Conservation (phyloP, 1,140 invertebrate genomes). For the Drosophila bocki region DNA sequence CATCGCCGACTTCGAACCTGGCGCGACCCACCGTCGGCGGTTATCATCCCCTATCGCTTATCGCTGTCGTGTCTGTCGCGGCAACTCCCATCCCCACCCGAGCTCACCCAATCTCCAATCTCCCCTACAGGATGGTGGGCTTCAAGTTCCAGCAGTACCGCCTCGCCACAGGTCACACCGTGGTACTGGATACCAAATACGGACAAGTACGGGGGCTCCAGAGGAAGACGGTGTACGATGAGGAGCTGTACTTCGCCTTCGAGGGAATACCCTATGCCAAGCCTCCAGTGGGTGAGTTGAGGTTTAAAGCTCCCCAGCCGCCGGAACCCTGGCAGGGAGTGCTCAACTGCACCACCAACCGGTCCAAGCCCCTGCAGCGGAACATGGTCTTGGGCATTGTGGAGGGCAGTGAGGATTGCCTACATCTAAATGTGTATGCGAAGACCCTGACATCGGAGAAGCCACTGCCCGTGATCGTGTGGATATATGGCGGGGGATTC, state of each 20-base stretch:
- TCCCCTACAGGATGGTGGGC: constrained; percentile 47
- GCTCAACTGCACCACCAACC: constrained; percentile 41
- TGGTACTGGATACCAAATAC: constrained; percentile 52
- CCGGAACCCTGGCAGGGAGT: too few relatives aligned
- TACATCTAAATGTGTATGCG: constrained; percentile 93
- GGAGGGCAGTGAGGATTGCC: constrained; percentile 90
- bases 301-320: constrained; percentile 64
- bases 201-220: constrained; percentile 59
- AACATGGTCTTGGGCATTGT: constrained; percentile 55
- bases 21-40: constrained; percentile 4
- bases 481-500: background rate
- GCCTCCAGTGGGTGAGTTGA: constrained; percentile 85
- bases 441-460: constrained; percentile 56
- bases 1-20: constrained; percentile 18
- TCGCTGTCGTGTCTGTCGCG: background rate
- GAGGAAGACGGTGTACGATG: constrained; percentile 69
- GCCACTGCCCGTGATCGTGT: constrained; percentile 72
- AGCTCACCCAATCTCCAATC: background rate
- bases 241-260: constrained; percentile 67
- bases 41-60: constrained; percentile 15
- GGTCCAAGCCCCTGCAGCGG: constrained; percentile 62
- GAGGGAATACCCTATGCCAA: constrained; percentile 85
- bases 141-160: constrained; percentile 65
- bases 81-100: background rate
- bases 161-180: constrained; percentile 50